Percentiles rank a stretch among this genome's conserved stretches.
phyloP scores from a whole-genome alignment of 35 echinoderm and acorn worm genomes.

The Hemicentrotus pulcherrimus region DNA sequence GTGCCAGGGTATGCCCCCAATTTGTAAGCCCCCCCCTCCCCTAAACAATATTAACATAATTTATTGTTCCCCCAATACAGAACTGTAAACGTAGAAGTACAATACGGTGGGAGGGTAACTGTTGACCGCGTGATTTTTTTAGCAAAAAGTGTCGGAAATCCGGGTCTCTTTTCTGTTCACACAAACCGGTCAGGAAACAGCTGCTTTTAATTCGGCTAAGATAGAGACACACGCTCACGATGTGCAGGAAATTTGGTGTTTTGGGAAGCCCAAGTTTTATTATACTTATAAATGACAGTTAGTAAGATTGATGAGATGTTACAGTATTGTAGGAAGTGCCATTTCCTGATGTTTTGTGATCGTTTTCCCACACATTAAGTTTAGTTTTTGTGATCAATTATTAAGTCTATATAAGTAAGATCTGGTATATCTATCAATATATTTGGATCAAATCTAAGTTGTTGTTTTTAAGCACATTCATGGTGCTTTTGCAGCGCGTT shows the following conservation, averaged over 20 bases:
- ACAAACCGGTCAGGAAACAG: background rate
- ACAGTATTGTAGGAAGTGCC: background rate
- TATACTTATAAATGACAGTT: background rate
- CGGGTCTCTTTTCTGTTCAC: background rate
- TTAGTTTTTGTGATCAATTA: background rate
- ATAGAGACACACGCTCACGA: background rate
- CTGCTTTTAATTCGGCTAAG: background rate
- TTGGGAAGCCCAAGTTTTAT: background rate
- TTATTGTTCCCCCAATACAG: too few species aligned
- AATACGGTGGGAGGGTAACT: too few species aligned
- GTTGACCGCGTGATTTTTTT: background rate
- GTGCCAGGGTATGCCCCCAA: too few species aligned
- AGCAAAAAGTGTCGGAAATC: background rate
- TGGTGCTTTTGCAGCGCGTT: background rate
- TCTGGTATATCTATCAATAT: background rate
- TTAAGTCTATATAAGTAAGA: too few species aligned
- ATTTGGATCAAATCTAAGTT: background rate
- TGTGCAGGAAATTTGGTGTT: background rate
- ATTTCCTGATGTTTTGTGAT: background rate
- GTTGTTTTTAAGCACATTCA: background rate
- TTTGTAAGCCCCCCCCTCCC: too few species aligned
- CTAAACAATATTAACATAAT: too few species aligned
- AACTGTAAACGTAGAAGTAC: too few species aligned
- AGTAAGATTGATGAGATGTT: background rate
- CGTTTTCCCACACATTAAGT: background rate